A percentile compares a stretch with the other conserved stretches of the same genome.
These are phyloP conservation scores for Taphrorychus bicolor DNA, from an alignment of 2,888 invertebrate genomes.

Conservation along the genomic window DNA sequence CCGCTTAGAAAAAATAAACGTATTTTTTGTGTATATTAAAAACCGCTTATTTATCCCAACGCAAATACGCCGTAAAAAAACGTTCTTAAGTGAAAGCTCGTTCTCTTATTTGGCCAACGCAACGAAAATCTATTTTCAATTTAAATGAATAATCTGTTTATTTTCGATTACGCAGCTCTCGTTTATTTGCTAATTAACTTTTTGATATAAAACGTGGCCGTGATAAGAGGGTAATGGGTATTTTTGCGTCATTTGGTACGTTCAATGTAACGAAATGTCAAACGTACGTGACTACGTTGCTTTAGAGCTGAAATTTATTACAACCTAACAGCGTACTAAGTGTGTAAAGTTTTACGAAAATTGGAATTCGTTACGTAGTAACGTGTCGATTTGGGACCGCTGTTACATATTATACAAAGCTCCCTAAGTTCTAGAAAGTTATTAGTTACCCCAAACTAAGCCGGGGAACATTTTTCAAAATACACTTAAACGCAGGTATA, in stretches of 20 bases:
- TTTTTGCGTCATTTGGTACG: neutral
- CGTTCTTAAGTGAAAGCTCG: no score
- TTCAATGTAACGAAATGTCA: slow-evolving; percentile 16
- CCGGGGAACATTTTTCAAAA: neutral
- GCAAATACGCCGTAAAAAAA: no score
- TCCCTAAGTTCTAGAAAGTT: slow-evolving; percentile 7
- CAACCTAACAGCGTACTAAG: slow-evolving; percentile 16
- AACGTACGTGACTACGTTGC: slow-evolving; percentile 26
- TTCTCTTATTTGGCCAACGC: neutral
- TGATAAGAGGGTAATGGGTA: slow-evolving; percentile 1
- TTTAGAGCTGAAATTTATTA: slow-evolving; percentile 18
- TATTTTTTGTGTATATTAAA: no score
- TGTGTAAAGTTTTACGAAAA: slow-evolving; percentile 21
- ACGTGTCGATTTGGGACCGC: slow-evolving; percentile 19
- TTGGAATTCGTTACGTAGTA: slow-evolving; percentile 24
- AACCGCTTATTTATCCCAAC: no score
- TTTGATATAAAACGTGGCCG: neutral
- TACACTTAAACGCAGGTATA: neutral
- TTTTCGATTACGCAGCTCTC: no score
- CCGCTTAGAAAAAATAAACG: no score
- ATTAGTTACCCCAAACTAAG: slow-evolving; percentile 2
- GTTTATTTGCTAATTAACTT: slow-evolving; percentile 4
- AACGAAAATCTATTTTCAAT: neutral
- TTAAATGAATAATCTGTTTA: neutral
- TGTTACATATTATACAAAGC: neutral